Conservation (phyloP, 2,888 invertebrate genomes). For the Ochropacha duplaris region DNA sequence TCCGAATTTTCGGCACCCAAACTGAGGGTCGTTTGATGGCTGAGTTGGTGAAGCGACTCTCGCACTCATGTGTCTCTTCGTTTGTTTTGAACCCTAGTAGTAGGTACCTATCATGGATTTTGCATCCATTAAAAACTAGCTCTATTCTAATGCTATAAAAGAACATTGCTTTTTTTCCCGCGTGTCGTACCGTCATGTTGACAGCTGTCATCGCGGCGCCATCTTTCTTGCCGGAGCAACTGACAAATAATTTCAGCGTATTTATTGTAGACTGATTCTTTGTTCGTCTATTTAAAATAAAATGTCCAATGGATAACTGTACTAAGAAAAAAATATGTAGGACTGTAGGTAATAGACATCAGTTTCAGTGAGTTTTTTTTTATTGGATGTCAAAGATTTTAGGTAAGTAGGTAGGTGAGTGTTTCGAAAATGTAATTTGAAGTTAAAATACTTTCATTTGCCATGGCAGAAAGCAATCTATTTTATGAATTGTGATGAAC, state of each 20-base stretch:
- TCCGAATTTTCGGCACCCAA: too few relatives aligned
- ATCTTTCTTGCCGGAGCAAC: slow-evolving; percentile 36
- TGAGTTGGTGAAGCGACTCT: too few relatives aligned
- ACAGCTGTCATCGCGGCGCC: slow-evolving; percentile 49
- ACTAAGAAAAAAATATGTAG: not conserved
- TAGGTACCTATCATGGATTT: too few relatives aligned
- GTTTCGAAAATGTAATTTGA: not conserved
- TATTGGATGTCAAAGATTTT: too few relatives aligned
- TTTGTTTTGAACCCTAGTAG: too few relatives aligned
- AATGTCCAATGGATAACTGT: not conserved
- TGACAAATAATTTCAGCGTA: slow-evolving; percentile 29
- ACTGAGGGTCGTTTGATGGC: too few relatives aligned
- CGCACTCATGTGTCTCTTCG: too few relatives aligned
- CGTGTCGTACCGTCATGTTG: slow-evolving; percentile 32
- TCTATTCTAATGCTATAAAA: not conserved
- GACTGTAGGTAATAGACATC: not conserved
- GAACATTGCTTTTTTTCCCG: slow-evolving; percentile 1
- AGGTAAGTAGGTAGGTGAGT: too few relatives aligned
- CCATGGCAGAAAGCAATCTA: not conserved
- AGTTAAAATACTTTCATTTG: not conserved
- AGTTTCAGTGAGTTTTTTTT: not conserved
- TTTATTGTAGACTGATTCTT: not conserved
- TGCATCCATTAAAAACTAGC: not conserved
- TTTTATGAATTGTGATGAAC: not conserved
- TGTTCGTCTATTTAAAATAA: not conserved